Evolutionary conservation across 2,888 invertebrate species (phyloP), one percentile per base, ranked within the genome.

Genomic region (Clivina fossor): DNA sequence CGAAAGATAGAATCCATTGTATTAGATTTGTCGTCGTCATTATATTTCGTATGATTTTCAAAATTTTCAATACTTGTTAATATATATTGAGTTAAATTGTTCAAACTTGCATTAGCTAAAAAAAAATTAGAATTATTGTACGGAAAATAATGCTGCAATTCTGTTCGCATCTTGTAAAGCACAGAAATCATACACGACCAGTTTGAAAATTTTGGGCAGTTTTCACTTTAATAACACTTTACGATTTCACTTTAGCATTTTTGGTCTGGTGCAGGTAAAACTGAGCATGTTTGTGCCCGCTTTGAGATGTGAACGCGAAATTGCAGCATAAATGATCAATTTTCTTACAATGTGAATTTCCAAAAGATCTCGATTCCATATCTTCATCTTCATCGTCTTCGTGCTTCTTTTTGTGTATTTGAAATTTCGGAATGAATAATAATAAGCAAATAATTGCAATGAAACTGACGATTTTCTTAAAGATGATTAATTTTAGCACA

Each of bases 381-480:
- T 44, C 69, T 5, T 69, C 69, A 16, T 69, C 68, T 46, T 68
- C 69, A 8, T 68, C 68, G 15, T 68, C 68, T 38, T 72, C 73
- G 63, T 77, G 77, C 62, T 78, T 78, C 2, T 60, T 63, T 56
- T 81, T 78, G n/a, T n/a, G n/a, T n/a, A n/a, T n/a, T n/a, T n/a
- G n/a, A 16, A 87, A 70, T 69, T 86, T 86, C 1, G 90, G 90
- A 61, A 90, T 81, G 67, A 90, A 88, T 47, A 90, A 73, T 62
- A 90, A 71, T 67, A 90, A 76, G 67, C 85, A 89, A 63, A 89
- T 80, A 3, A 88, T 77, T 0, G 85, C 89, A 33, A 90, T 81
- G 72, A 90, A 88, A 63, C 88, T 88, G 55, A 90, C 84, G 47
- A 89, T 82, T 72, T 90, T 86, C 73, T 90, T 90, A 70, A 90